phyloP scores from a whole-genome alignment of 2,797 vertebrate genomes.

The Syndactyla subalaris region DNA sequence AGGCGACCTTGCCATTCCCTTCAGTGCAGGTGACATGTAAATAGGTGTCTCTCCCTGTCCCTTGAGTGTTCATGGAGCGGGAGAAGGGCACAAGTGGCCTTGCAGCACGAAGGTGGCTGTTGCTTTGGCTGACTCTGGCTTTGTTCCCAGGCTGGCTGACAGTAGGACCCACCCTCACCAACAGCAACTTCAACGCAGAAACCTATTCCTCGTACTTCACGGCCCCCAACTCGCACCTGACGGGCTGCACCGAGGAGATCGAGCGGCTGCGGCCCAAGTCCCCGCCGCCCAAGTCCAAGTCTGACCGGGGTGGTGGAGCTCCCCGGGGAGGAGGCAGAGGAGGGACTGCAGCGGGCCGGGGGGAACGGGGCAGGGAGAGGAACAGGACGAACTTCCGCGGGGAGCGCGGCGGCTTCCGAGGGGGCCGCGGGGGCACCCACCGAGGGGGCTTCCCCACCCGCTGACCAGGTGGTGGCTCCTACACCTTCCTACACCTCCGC shows the following conservation, averaged over 20 bases:
- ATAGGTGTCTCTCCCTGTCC: background rate
- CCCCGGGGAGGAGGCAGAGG: slow-evolving; percentile 89
- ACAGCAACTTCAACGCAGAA: slow-evolving; percentile 98
- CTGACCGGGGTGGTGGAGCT: slow-evolving; percentile 90
- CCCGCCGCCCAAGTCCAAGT: slow-evolving; percentile 89
- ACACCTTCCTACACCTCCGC: background rate
- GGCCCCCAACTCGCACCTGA: slow-evolving; percentile 86
- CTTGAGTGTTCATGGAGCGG: background rate
- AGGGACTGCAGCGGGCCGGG: slow-evolving; percentile 86
- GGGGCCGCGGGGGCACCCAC: slow-evolving; percentile 89
- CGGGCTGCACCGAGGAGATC: slow-evolving; percentile 96
- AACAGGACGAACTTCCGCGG: slow-evolving; percentile 94
- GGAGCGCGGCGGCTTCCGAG: slow-evolving; percentile 91
- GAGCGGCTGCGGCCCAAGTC: slow-evolving; percentile 96
- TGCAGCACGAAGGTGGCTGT: background rate
- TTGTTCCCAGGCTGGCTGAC: slow-evolving; percentile 90
- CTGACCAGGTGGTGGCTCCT: slow-evolving; percentile 56
- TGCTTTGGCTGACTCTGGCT: background rate
- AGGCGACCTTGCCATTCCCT: background rate
- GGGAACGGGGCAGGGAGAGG: slow-evolving; percentile 92
- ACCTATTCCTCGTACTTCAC: slow-evolving; percentile 88
- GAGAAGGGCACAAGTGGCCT: background rate
- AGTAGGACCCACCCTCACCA: slow-evolving; percentile 94
- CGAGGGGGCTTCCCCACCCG: slow-evolving; percentile 90
- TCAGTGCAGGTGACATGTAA: rapidly evolving